These are phyloP conservation scores for Ditula angustiorana DNA, from an alignment of 2,888 invertebrate species.

Conservation along the genomic window DNA sequence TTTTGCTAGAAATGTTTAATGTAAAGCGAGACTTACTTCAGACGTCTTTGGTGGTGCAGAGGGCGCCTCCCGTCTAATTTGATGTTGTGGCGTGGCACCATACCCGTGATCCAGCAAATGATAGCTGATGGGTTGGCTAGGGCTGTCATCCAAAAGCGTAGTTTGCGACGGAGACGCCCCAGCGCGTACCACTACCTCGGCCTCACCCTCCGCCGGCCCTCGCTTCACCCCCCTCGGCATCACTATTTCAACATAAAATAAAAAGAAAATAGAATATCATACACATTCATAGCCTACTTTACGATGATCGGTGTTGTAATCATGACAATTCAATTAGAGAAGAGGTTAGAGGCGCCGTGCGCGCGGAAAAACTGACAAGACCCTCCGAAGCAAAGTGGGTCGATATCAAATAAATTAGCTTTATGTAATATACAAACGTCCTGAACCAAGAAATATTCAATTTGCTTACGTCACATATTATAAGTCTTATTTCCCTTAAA, in stretches of 20 bases:
- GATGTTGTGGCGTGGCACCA: conserved; percentile 92
- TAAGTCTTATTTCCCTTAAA: conserved; percentile 75
- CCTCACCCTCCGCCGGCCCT: conserved; percentile 84
- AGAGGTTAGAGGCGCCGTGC: conserved; percentile 84
- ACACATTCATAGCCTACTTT: conserved; percentile 21
- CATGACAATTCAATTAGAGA: conserved; percentile 80
- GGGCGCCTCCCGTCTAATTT: conserved; percentile 85
- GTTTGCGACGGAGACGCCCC: conserved; percentile 84
- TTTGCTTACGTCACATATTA: conserved; percentile 77
- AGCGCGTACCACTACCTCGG: conserved; percentile 80
- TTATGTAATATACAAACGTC: conserved; percentile 55
- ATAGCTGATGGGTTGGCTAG: conserved; percentile 87
- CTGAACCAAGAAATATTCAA: conserved; percentile 33
- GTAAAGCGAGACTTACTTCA: conserved; percentile 71
- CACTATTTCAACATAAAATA: conserved; percentile 57
- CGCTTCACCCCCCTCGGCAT: conserved; percentile 87
- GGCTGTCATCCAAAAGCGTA: conserved; percentile 81
- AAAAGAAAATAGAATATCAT: conserved; percentile 54
- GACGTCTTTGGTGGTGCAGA: conserved; percentile 85
- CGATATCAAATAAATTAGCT: conserved; percentile 68
- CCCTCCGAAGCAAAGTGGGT: conserved; percentile 79
- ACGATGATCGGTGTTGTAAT: conserved; percentile 50
- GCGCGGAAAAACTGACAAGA: conserved; percentile 78
- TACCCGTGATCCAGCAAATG: conserved; percentile 95
- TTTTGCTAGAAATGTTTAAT: neutral